These are phyloP conservation scores for Leptopilina clavipes DNA, from an alignment of 1,140 invertebrate species.

Conservation along the genomic window DNA sequence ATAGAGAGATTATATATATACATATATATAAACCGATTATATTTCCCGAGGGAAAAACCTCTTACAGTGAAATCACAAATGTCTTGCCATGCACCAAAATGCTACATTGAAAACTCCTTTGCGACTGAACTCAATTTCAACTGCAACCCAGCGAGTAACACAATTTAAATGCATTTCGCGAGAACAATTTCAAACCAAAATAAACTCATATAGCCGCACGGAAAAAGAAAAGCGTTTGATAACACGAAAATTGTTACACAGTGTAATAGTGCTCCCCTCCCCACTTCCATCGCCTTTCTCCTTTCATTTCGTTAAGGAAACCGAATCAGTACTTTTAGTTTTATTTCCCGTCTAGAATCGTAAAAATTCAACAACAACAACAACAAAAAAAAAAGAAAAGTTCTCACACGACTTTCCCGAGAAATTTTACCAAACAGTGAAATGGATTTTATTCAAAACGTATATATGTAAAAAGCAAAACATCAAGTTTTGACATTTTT, in stretches of 20 bases:
- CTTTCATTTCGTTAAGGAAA: neutral
- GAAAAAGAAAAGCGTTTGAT: constrained; percentile 29
- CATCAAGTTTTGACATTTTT: too few relatives aligned
- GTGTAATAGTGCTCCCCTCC: neutral
- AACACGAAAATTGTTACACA: constrained; percentile 20
- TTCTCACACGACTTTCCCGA: too few relatives aligned
- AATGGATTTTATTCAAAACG: too few relatives aligned
- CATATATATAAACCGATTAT: neutral
- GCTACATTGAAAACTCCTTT: constrained; percentile 33
- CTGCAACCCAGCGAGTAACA: constrained; percentile 23
- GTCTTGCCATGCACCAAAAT: constrained; percentile 22
- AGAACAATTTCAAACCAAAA: constrained; percentile 33
- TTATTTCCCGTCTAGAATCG: neutral
- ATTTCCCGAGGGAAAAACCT: neutral
- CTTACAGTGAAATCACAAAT: constrained; percentile 23
- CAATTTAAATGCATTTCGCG: constrained; percentile 35
- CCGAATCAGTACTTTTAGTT: constrained; percentile 7
- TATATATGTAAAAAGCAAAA: too few relatives aligned
- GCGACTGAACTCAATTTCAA: constrained; percentile 29
- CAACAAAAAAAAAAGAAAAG: too few relatives aligned
- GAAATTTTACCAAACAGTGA: too few relatives aligned
- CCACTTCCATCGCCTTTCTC: neutral
- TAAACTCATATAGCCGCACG: neutral
- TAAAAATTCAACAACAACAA: too few relatives aligned
- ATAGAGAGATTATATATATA: too few relatives aligned